Evolutionary conservation across 2,797 vertebrate species (phyloP), one percentile per base, ranked within the genome.

Genomic region (Pangasius krempfi): DNA sequence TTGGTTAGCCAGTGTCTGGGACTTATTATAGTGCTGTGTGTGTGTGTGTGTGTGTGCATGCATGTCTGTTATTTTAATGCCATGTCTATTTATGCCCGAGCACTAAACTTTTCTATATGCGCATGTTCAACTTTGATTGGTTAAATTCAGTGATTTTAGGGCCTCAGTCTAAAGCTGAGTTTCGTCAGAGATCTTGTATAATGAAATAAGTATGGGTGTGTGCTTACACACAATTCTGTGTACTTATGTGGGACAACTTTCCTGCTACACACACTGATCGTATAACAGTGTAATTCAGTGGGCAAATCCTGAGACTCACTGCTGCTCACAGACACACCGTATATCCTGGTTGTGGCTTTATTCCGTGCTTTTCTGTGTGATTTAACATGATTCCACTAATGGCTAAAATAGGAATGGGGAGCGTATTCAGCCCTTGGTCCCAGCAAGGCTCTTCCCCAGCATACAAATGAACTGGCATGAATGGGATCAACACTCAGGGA

Each of bases 391-490:
- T 93, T 93, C 92, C 92, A 85, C 91, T 93, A 91, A 96, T 93
- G 92, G 91, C 93, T 92, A 92, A 94, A 88, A 90, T 92, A 90
- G 94, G 94, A 91, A 91, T 90, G 93, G 94, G 94, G 92, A 92
- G 92, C 94, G 83, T 91, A 94, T 95, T 95, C 95, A 95, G 93
- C 91, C 92, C 81, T 93, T 91, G 91, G 93, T 94, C 93, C 94
- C 84, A 87, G 93, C 93, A 85, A 91, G 91, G 66, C 88, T 54
- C 90, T 93, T 94, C 92, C 89, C 25, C 91, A 54, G 95, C 94
- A 96, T 96, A 96, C 95, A 95, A 95, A 96, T 96, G 94, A 96
- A 92, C 92, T 18, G 83, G 70, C 54, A 93, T 95, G 95, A 96
- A 96, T 94, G 90, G 95, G 94, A 93, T 93, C 92, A 93, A 95